Conservation (phyloP, 2,797 vertebrate species). For the Paratrypauchen microcephalus region DNA sequence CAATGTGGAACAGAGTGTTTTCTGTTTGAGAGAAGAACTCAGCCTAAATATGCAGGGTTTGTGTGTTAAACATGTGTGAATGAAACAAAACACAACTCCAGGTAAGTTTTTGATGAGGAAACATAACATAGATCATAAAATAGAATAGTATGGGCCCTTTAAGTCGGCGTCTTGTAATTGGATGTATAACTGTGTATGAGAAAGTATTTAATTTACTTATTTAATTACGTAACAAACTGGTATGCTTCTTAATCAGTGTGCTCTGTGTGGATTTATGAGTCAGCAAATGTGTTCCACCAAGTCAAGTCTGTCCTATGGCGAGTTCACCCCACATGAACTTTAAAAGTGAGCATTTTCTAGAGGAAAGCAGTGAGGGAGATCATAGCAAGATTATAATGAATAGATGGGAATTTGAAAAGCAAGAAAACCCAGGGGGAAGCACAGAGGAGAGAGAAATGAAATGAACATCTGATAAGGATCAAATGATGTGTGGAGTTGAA, state of each 20-base stretch:
- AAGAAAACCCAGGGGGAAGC: conserved; percentile 32
- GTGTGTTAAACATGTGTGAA: too few species aligned
- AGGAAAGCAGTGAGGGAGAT: conserved; percentile 29
- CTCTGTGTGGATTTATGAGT: conserved; percentile 25
- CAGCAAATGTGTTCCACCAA: conserved; percentile 25
- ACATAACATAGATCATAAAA: too few species aligned
- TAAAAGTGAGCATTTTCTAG: conserved; percentile 33
- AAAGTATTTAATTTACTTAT: neutral
- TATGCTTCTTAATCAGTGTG: neutral
- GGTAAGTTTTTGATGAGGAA: too few species aligned
- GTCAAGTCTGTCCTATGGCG: neutral
- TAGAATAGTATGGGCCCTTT: too few species aligned
- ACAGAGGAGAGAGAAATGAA: conserved; percentile 38
- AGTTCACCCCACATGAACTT: conserved; percentile 32
- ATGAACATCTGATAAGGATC: conserved; percentile 56
- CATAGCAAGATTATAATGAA: conserved; percentile 41
- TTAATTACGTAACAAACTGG: neutral
- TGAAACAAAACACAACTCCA: too few species aligned
- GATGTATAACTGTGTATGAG: too few species aligned
- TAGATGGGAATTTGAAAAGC: conserved; percentile 36
- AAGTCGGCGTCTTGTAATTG: too few species aligned
- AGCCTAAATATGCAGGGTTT: too few species aligned
- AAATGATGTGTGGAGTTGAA: conserved; percentile 55
- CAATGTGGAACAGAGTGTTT: too few species aligned
- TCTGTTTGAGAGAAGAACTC: too few species aligned